phyloP scores from a whole-genome alignment of 1,140 invertebrate genomes.

The Tyrophagus putrescentiae region DNA sequence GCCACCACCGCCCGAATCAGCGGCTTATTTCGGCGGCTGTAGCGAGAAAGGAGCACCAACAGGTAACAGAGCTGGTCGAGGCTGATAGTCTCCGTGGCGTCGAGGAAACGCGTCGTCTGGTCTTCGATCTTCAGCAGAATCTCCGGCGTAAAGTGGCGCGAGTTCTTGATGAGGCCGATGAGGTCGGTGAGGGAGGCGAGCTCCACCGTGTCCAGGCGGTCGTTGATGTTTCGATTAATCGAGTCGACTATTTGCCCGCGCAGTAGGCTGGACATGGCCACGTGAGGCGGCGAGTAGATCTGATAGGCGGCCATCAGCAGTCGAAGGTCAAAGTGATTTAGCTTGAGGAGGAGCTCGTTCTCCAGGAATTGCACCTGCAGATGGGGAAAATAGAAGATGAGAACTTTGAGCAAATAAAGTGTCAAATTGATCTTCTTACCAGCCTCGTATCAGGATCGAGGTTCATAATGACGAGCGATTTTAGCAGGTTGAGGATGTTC shows the following conservation, averaged over 20 bases:
- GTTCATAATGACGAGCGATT: constrained; percentile 11
- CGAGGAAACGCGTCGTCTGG: neutral
- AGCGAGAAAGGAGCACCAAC: constrained; percentile 6
- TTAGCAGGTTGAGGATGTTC: neutral
- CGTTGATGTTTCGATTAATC: neutral
- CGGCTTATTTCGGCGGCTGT: constrained; percentile 9
- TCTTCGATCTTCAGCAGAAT: constrained; percentile 11
- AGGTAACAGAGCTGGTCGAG: constrained; percentile 13
- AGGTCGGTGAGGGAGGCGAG: neutral
- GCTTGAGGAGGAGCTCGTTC: constrained; percentile 5
- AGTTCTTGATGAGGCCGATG: neutral
- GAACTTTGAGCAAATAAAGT: neutral
- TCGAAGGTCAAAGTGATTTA: neutral
- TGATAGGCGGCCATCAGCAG: neutral
- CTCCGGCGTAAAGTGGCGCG: neutral
- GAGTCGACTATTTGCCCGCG: neutral
- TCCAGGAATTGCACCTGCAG: constrained; percentile 9
- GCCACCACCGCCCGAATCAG: constrained; percentile 6
- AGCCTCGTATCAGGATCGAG: constrained; percentile 1
- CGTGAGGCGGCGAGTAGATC: neutral
- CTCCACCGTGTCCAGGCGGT: neutral
- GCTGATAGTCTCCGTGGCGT: neutral
- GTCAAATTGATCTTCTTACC: neutral
- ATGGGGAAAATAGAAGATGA: neutral
- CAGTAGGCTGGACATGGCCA: neutral